These are phyloP conservation scores for Andrena camellia DNA, from an alignment of 2,888 invertebrate species.

Conservation along the genomic window DNA sequence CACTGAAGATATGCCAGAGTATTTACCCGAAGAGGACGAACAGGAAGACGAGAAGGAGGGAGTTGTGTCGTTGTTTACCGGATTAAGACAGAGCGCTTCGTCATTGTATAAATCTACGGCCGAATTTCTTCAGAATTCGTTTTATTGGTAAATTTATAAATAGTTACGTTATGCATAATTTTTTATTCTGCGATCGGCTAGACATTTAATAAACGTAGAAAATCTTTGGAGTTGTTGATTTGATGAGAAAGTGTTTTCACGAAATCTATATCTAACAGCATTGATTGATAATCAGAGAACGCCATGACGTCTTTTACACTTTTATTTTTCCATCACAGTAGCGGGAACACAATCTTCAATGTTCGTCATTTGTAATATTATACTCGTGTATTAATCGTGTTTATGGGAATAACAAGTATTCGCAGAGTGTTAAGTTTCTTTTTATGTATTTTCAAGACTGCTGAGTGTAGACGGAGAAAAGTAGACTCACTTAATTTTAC, in stretches of 20 bases:
- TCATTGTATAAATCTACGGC: conserved; percentile 83
- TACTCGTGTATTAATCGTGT: conserved; percentile 14
- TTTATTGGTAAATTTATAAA: conserved; percentile 81
- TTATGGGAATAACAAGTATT: conserved; percentile 22
- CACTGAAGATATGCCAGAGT: conserved; percentile 83
- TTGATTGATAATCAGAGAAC: conserved; percentile 19
- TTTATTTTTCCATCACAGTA: conserved; percentile 25
- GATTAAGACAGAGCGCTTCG: conserved; percentile 83
- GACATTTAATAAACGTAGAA: conserved; percentile 22
- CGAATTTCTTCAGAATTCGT: conserved; percentile 83
- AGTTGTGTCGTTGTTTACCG: conserved; percentile 83
- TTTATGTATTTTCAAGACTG: conserved; percentile 33
- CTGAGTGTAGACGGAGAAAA: conserved; percentile 4
- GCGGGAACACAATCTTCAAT: conserved; percentile 3
- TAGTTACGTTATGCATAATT: conserved; percentile 30
- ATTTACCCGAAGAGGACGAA: conserved; percentile 82
- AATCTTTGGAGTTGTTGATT: conserved; percentile 24
- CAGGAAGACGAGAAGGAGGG: conserved; percentile 81
- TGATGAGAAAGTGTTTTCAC: conserved; percentile 4
- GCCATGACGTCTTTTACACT: conserved; percentile 25
- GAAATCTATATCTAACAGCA: conserved; percentile 12
- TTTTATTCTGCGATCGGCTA: conserved; percentile 30
- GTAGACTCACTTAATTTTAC: conserved; percentile 35
- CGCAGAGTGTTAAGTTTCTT: conserved; percentile 26
- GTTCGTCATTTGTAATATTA: conserved; percentile 36